Evolutionary conservation across 2,888 invertebrate genomes (phyloP), one percentile per base, ranked within the genome.

Genomic region (Meiosimyza platycephala): DNA sequence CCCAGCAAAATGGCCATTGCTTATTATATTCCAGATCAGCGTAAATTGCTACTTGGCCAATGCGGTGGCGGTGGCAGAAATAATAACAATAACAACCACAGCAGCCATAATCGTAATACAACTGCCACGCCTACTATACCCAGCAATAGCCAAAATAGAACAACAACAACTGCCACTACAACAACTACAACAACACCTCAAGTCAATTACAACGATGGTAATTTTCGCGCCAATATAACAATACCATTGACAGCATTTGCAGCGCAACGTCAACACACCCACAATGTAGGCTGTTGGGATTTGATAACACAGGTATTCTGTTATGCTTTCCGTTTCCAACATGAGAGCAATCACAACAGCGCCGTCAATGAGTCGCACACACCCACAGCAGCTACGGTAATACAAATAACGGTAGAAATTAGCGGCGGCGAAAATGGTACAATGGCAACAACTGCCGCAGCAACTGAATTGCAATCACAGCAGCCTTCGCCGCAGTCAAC

Each of bases 11-110:
- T 85, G 85, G 85, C 85, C 60, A 85, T 85, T 64, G 85, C 85
- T 51, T 85, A 85, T 68, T 86, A 81, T 75, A 85, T 85, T 80
- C 85, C 85, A 74, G 85, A 86, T 75, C 85, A 86, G 78, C 78
- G 82, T n/a, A 85, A 84, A 76, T 65, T 85, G 71, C 75, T 84
- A 77, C 83, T 83, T 9, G 75, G 76, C n/a, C 75, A 60, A 28
- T 33, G 33, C 28, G 18, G 52, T 15, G 73, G 51, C 72, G 72
- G 54, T 50, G 40, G 51, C 57, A 77, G 75, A 67, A 74, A 51
- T 76, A 76, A 72, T 67, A 72, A 65, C 40, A 54, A 75, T 16
- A 76, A 76, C 59, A 55, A 12, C 54, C 40, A 16, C 78, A 74
- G 70, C 68, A 72, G 77, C 69, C 52, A 64, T 11, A 59, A 70